Percentiles rank a stretch among this genome's conserved stretches.
Conservation (phyloP, 2,797 vertebrate species). For the Bufotes viridis region DNA sequence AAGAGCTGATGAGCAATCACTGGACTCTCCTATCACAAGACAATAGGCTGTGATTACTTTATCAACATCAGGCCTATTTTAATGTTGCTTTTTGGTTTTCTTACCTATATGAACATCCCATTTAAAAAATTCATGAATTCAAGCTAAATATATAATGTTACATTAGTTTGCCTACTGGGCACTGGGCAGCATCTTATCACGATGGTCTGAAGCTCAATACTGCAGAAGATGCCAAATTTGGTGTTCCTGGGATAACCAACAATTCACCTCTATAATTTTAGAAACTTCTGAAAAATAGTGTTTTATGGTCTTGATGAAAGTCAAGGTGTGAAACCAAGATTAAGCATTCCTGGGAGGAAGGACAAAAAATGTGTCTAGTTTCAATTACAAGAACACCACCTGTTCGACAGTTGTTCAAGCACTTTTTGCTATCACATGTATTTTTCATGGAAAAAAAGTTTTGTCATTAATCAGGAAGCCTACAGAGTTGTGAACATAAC, state of each 20-base stretch:
- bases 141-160: not conserved
- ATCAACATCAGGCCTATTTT: not conserved
- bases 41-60: not conserved
- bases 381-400: conserved; percentile 19
- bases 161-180: not conserved
- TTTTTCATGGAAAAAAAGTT: not conserved
- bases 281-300: not conserved
- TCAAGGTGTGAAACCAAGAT: conserved; percentile 14
- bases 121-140: not conserved
- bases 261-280: not conserved
- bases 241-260: not conserved
- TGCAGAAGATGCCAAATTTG: not conserved
- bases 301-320: not conserved
- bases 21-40: not conserved
- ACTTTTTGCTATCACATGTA: not conserved
- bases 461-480: not conserved
- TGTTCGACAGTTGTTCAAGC: conserved; percentile 35
- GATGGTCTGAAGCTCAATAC: not conserved
- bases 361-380: conserved; percentile 11
- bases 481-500: not conserved
- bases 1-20: no score
- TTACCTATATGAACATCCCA: no score
- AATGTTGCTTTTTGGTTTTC: not conserved
- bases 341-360: not conserved
- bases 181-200: not conserved